Evolutionary conservation across 2,797 vertebrate genomes (phyloP), one percentile per base, ranked within the genome.

Genomic region (Pygocentrus nattereri): DNA sequence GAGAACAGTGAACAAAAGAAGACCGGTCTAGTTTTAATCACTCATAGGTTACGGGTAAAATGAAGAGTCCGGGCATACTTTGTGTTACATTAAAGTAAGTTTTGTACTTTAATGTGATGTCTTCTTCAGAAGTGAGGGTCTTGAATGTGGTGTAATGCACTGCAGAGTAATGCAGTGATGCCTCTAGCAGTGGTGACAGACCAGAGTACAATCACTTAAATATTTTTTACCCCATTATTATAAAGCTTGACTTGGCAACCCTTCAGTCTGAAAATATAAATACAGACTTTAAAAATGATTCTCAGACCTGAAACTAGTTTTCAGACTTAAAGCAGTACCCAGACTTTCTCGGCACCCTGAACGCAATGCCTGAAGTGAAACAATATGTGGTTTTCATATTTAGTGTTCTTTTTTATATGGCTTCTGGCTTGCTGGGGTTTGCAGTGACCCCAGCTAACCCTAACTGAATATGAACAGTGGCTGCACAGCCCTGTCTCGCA

Each of bases 401-500:
- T 4, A 47, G n/a, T n/a, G 8, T 44, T 68, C 44, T 52, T 50
- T 1, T 8, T 5, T 25, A 44, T 11, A 44, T 38, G 30, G 65
- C 64, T 21, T 41, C 23, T 19, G n/a, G 54, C 38, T 13, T 27
- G n/a, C 38, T 18, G 15, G 34, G 16, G 7, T 52, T 41, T 73
- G 52, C 31, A 67, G 58, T 54, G 65, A 68, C 59, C 72, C 1
- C 56, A 54, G 21, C 21, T n/a, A 10, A 74, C 41, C 76, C 73
- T 44, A 44, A 19, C 49, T 79, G 67, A 67, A n/a, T 27, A 3
- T 13, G 10, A 61, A 25, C 58, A 61, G 38, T 76, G 61, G 44
- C 74, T 49, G 54, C 19, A 41, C 50, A 61, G 69, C 11, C 69
- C 68, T 70, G 49, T 81, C 85, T 92, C 86, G 0, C 78, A 82